Percentiles rank a stretch among this genome's conserved stretches.
These are phyloP conservation scores for Takifugu rubripes DNA, from an alignment of 2,797 vertebrate genomes.

Conservation along the genomic window DNA sequence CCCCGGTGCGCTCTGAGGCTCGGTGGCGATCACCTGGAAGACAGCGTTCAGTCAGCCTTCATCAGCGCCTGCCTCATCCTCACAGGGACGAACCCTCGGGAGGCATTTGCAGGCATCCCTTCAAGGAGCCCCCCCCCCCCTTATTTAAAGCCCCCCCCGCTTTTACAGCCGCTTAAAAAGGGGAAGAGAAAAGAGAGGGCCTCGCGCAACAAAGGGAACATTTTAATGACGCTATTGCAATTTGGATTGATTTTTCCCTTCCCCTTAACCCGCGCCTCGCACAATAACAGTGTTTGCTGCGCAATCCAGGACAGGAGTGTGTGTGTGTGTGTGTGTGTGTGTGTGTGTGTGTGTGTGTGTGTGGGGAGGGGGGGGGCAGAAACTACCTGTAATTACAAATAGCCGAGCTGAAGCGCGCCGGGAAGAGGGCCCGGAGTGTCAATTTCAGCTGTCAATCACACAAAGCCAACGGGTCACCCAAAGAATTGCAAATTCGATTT, in stretches of 20 bases:
- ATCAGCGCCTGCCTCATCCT: constrained; percentile 63
- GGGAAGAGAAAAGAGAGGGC: constrained; percentile 53
- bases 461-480: constrained; percentile 86
- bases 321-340: constrained; percentile 6
- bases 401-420: constrained; percentile 74
- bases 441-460: constrained; percentile 98
- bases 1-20: constrained; percentile 74
- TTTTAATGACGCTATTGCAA: constrained; percentile 94
- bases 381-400: constrained; percentile 99
- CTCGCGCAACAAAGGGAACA: constrained; percentile 79
- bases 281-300: constrained; percentile 87
- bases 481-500: constrained; percentile 98
- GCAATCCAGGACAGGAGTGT: constrained; percentile 85
- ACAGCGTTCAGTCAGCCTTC: constrained; percentile 62
- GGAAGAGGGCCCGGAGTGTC: constrained; percentile 94
- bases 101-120: constrained; percentile 34
- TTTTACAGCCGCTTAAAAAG: constrained; percentile 54
- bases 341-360: neutral
- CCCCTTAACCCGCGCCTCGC: constrained; percentile 86
- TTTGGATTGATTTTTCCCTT: constrained; percentile 90
- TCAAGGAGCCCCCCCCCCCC: constrained; percentile 29
- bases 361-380: constrained; percentile 43
- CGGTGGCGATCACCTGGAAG: constrained; percentile 78
- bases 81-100: constrained; percentile 46
- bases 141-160: constrained; percentile 90